These are phyloP conservation scores for Girardinus metallicus DNA, from an alignment of 2,797 vertebrate species.

Conservation along the genomic window DNA sequence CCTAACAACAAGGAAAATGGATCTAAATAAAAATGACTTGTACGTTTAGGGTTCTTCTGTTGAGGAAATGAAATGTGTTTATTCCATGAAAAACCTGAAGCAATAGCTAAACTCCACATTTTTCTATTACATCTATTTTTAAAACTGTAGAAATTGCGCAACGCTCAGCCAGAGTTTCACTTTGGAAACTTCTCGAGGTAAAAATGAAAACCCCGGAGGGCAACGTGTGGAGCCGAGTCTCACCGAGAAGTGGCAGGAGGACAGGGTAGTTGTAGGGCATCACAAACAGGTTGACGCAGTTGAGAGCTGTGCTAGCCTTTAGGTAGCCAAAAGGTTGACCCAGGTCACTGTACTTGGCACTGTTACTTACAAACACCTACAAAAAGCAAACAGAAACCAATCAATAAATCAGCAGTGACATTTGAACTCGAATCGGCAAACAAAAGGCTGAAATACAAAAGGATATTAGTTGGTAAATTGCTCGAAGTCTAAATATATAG, in stretches of 20 bases:
- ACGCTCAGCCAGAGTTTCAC: no score
- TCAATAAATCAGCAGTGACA: not conserved
- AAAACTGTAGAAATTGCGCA: no score
- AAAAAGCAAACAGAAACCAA: slow-evolving; percentile 22
- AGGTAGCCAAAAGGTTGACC: slow-evolving; percentile 97
- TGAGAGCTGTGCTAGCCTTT: slow-evolving; percentile 97
- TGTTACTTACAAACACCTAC: slow-evolving; percentile 97
- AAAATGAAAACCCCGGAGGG: not conserved
- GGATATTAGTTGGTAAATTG: not conserved
- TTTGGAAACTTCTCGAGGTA: not conserved
- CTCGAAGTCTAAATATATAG: not conserved
- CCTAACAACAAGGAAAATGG: no score
- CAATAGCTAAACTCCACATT: no score
- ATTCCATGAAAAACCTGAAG: no score
- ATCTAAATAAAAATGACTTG: no score
- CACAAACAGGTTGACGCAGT: slow-evolving; percentile 98
- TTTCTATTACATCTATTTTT: no score
- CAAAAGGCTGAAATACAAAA: not conserved
- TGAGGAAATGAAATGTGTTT: no score
- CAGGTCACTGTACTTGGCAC: slow-evolving; percentile 96
- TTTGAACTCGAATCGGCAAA: slow-evolving; percentile 1
- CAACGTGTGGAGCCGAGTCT: slow-evolving; percentile 6
- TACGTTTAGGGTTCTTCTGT: no score
- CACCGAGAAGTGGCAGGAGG: slow-evolving; percentile 95
- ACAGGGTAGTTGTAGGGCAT: slow-evolving; percentile 99